Evolutionary conservation across 1,140 invertebrate species (phyloP).

Genomic region (Drosophila orosa): DNA sequence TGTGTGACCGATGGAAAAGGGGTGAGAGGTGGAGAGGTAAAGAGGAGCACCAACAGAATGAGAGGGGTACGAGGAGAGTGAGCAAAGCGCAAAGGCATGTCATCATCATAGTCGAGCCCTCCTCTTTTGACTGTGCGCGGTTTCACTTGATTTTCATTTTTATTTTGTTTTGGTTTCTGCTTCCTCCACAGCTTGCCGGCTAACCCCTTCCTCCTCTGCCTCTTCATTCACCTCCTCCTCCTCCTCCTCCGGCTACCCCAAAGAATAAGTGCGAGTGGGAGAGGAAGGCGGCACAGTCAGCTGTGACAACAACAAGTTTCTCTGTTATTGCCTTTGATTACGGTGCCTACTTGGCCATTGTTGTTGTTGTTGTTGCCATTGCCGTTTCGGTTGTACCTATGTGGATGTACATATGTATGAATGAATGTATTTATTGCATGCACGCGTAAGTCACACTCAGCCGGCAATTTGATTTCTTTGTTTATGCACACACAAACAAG

Average conservation of each 20-base stretch:
- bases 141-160: slow-evolving; percentile 59
- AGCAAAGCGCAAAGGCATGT: slow-evolving; percentile 45
- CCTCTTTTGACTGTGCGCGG: slow-evolving; percentile 56
- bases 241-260: slow-evolving; percentile 10
- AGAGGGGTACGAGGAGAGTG: not conserved
- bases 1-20: slow-evolving; percentile 7
- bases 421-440: slow-evolving; percentile 56
- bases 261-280: slow-evolving; percentile 34
- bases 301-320: slow-evolving; percentile 65
- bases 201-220: slow-evolving; percentile 24
- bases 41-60: slow-evolving; percentile 7
- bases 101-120: slow-evolving; percentile 61
- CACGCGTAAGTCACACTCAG: slow-evolving; percentile 59
- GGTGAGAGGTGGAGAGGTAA: not conserved
- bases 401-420: slow-evolving; percentile 13
- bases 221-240: slow-evolving; percentile 16
- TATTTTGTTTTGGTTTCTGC: slow-evolving; percentile 62
- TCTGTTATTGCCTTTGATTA: slow-evolving; percentile 63
- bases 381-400: slow-evolving; percentile 38
- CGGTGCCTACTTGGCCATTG: slow-evolving; percentile 54
- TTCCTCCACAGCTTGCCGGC: slow-evolving; percentile 54
- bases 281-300: slow-evolving; percentile 56
- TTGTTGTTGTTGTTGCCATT: slow-evolving; percentile 10
- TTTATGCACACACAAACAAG: slow-evolving; percentile 45
- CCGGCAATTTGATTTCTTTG: slow-evolving; percentile 56